These are phyloP conservation scores for Cyclophora albipunctata DNA, from an alignment of 2,888 invertebrate genomes.

Conservation along the genomic window DNA sequence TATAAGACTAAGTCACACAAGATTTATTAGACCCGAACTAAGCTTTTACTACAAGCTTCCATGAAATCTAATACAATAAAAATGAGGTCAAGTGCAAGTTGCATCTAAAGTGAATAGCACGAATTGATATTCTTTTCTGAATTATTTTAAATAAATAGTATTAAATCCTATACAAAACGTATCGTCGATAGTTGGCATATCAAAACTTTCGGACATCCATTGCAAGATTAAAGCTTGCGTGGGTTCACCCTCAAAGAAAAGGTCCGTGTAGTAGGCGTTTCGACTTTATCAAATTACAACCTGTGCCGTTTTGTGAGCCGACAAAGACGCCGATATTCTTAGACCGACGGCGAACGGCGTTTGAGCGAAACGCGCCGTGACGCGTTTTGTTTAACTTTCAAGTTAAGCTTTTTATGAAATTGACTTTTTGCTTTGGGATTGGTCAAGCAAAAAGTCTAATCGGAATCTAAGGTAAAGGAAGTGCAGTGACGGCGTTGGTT, in stretches of 20 bases:
- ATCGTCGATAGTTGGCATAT: slow-evolving; percentile 10
- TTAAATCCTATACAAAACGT: too few species aligned
- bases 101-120: too few species aligned
- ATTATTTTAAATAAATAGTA: too few species aligned
- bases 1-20: too few species aligned
- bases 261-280: slow-evolving; percentile 66
- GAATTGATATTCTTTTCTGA: too few species aligned
- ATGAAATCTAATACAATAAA: too few species aligned
- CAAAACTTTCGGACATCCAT: slow-evolving; percentile 28
- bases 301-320: slow-evolving; percentile 68
- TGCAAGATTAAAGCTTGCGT: slow-evolving; percentile 56
- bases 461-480: too few species aligned
- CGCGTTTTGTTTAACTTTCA: slow-evolving; percentile 19
- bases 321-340: slow-evolving; percentile 57
- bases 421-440: not conserved
- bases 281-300: slow-evolving; percentile 74
- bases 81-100: too few species aligned
- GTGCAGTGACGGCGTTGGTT: too few species aligned
- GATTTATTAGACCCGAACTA: too few species aligned
- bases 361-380: slow-evolving; percentile 28
- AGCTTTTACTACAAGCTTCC: too few species aligned
- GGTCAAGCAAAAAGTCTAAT: too few species aligned
- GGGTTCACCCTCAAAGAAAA: slow-evolving; percentile 64
- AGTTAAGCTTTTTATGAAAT: slow-evolving; percentile 10
- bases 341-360: slow-evolving; percentile 34